A percentile compares a stretch with the other conserved stretches of the same genome.
Evolutionary conservation across 1,140 invertebrate genomes (phyloP).

Genomic region (Brachystomella parvula): DNA sequence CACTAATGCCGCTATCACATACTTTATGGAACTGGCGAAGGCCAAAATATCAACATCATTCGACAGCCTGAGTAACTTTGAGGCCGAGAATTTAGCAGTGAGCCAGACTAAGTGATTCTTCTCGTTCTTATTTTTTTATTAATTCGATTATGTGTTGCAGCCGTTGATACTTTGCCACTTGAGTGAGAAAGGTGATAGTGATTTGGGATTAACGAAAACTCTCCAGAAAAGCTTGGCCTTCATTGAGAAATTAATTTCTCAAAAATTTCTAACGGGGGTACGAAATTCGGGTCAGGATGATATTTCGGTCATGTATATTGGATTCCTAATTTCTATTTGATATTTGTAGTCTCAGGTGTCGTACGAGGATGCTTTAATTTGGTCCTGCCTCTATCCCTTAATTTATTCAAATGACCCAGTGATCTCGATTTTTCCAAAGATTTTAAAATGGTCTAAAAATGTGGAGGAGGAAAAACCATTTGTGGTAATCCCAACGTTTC

Average conservation of each 20-base stretch:
- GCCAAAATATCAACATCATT: slow-evolving; percentile 43
- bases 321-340: too few species aligned
- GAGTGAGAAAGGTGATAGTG: slow-evolving; percentile 16
- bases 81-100: slow-evolving; percentile 57
- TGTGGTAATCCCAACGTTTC: slow-evolving; percentile 48
- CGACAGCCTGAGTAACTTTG: slow-evolving; percentile 67
- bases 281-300: too few species aligned
- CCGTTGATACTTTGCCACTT: slow-evolving; percentile 39
- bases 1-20: slow-evolving; percentile 50
- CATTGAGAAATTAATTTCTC: slow-evolving; percentile 40
- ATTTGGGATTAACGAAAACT: slow-evolving; percentile 38
- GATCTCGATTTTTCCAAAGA: slow-evolving; percentile 43
- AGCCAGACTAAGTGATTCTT: slow-evolving; percentile 45
- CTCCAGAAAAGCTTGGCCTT: slow-evolving; percentile 42
- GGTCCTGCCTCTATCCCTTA: slow-evolving; percentile 56
- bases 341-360: slow-evolving; percentile 44
- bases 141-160: too few species aligned
- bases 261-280: slow-evolving; percentile 22
- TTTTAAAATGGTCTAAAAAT: slow-evolving; percentile 49
- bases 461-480: slow-evolving; percentile 48
- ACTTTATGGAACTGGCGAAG: slow-evolving; percentile 44
- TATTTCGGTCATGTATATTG: too few species aligned
- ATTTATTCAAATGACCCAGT: slow-evolving; percentile 45
- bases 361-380: slow-evolving; percentile 57
- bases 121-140: slow-evolving; percentile 43